Evolutionary conservation across 2,888 invertebrate genomes (phyloP).

Genomic region (Drosophila fungiperda): DNA sequence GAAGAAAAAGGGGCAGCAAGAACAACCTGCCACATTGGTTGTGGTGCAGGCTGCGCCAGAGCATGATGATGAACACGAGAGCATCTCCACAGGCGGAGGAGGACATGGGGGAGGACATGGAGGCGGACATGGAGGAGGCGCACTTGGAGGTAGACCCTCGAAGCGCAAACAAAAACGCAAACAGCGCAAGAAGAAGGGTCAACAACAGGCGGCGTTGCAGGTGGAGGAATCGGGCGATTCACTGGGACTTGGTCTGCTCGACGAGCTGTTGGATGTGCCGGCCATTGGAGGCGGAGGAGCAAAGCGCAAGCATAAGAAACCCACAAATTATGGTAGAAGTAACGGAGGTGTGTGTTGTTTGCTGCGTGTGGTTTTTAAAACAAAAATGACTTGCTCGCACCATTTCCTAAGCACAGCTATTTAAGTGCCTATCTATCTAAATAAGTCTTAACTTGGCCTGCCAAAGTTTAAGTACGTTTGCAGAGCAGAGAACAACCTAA

Average conservation of each 20-base stretch:
- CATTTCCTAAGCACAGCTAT: slow-evolving; percentile 71
- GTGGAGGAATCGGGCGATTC: slow-evolving; percentile 64
- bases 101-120: slow-evolving; percentile 52
- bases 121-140: slow-evolving; percentile 48
- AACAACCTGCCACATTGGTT: slow-evolving; percentile 79
- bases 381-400: slow-evolving; percentile 81
- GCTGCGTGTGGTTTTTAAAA: slow-evolving; percentile 81
- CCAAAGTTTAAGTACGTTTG: slow-evolving; percentile 22
- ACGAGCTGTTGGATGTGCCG: slow-evolving; percentile 70
- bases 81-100: slow-evolving; percentile 22
- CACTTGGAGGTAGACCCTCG: slow-evolving; percentile 56
- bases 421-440: slow-evolving; percentile 63
- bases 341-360: slow-evolving; percentile 84
- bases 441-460: slow-evolving; percentile 14
- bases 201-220: slow-evolving; percentile 39
- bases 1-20: slow-evolving; percentile 62
- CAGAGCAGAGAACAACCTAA: slow-evolving; percentile 5
- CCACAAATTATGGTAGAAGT: slow-evolving; percentile 85
- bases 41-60: slow-evolving; percentile 77
- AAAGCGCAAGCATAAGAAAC: slow-evolving; percentile 82
- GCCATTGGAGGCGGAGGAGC: slow-evolving; percentile 39
- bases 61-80: slow-evolving; percentile 64
- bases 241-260: slow-evolving; percentile 75
- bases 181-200: slow-evolving; percentile 75
- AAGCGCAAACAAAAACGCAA: slow-evolving; percentile 81